Percentiles rank a stretch among this genome's conserved stretches.
Evolutionary conservation across 2,113 vertebrate genomes (phyloP).

Genomic region (Accipiter cooperii): DNA sequence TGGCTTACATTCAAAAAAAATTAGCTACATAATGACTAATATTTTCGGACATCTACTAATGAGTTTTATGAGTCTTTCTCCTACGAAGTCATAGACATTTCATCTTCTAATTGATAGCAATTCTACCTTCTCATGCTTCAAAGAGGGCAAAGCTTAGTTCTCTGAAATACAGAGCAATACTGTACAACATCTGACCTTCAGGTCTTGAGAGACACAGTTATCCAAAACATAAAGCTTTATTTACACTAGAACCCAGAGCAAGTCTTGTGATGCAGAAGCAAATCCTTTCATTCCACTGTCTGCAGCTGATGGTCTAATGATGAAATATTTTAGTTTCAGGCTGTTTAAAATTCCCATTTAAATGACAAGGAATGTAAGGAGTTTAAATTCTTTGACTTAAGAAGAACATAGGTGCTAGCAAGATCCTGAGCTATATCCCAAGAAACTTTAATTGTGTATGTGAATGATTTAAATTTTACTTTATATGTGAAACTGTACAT

Average conservation of each 20-base stretch:
- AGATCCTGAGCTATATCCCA: neutral
- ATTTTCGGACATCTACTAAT: neutral
- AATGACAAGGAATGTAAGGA: neutral
- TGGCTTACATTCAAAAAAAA: neutral
- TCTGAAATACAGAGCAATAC: neutral
- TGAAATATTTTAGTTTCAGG: neutral
- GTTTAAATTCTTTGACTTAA: neutral
- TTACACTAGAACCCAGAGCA: neutral
- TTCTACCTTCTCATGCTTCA: neutral
- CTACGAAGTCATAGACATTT: neutral
- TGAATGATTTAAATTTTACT: neutral
- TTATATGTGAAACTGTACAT: neutral
- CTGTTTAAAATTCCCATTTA: neutral
- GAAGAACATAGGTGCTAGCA: neutral
- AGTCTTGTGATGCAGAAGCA: neutral
- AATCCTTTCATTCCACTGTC: neutral
- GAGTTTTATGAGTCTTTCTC: neutral
- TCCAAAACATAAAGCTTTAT: neutral
- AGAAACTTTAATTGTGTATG: neutral
- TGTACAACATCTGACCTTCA: neutral
- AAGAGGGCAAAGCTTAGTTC: neutral
- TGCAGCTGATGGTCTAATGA: neutral
- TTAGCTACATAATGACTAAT: neutral
- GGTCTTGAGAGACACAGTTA: neutral
- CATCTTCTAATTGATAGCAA: neutral